Conservation (phyloP, 1,140 invertebrate species). For the Forficula auricularia region DNA sequence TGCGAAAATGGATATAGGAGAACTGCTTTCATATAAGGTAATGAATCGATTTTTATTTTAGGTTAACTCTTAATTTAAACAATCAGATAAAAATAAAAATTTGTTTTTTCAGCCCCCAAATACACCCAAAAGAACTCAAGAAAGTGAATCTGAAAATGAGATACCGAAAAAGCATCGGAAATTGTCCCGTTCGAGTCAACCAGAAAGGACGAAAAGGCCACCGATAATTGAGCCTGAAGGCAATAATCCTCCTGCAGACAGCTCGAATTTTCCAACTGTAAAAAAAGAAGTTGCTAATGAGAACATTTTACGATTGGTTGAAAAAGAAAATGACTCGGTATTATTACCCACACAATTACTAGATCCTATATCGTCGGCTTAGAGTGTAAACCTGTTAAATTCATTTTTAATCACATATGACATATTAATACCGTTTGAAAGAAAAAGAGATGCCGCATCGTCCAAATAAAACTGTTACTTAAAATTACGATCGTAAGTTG, state of each 20-base stretch:
- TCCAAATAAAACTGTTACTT: no score
- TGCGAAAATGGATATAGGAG: conserved; percentile 80
- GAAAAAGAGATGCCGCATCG: no score
- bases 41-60: conserved; percentile 16
- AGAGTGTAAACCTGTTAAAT: no score
- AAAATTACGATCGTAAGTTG: no score
- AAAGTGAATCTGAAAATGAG: conserved; percentile 32
- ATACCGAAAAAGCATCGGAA: conserved; percentile 34
- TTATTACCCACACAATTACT: no score
- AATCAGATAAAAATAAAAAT: conserved; percentile 12
- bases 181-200: conserved; percentile 23
- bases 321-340: background rate
- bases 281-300: background rate
- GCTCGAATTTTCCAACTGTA: background rate
- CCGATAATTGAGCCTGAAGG: background rate
- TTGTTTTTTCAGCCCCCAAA: conserved; percentile 44
- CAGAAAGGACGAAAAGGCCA: conserved; percentile 9
- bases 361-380: no score
- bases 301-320: background rate
- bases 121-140: conserved; percentile 53
- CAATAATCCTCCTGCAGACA: background rate
- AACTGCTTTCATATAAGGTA: conserved; percentile 70
- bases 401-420: no score
- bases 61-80: conserved; percentile 11
- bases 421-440: no score